Base-by-base conservation (phyloP, 2,888 invertebrate species). In the Atherix ibis region DNA sequence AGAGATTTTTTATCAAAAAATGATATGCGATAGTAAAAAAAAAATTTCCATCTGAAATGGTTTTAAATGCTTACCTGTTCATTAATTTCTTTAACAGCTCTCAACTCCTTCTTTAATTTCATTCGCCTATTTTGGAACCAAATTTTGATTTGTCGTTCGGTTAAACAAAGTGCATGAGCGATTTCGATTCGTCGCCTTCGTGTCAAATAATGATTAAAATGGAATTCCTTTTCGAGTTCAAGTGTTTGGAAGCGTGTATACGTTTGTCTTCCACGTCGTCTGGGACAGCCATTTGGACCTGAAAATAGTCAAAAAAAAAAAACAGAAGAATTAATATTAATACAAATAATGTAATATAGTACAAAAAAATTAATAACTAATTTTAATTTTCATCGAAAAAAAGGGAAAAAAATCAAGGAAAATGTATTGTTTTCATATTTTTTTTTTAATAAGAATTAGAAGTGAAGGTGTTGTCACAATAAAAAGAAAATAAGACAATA, bases 231-330 rank as follows among this genome's bases (percentile, higher is more conserved):
- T 65, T 95, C 95, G 64, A 95, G 73, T 62, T 95, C 94, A 65
- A 94, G 69, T 16, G 95, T 95, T 66, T 97, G 95, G 73, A 94
- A 92, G 54, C 94, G 81, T 45, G 94, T 95, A 73, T 95, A 95
- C 13, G 95, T 95, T 68, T 95, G 94, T 48, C 95, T 72, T 41
- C 94, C 94, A 53, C 94, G 75, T 59, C 91, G 78, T 55, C 91
- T 72, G 43, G 91, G 89, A 61, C 89, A 91, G 41, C 89, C 89
- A 59, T 92, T 94, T 37, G 94, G 92, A 63, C 92, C 92, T 89
- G 78, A 48, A 73, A 74, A n/a, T n/a, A n/a, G n/a, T 57, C 48
- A 48, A 45, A 46, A 48, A 49, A 43, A 45, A 46, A 48, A 46
- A 45, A 46, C 33, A 30, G 30, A 46, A 32, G 43, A 31, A 29